phyloP scores from a whole-genome alignment of 2,888 invertebrate genomes.

The Cephalotes varians region DNA sequence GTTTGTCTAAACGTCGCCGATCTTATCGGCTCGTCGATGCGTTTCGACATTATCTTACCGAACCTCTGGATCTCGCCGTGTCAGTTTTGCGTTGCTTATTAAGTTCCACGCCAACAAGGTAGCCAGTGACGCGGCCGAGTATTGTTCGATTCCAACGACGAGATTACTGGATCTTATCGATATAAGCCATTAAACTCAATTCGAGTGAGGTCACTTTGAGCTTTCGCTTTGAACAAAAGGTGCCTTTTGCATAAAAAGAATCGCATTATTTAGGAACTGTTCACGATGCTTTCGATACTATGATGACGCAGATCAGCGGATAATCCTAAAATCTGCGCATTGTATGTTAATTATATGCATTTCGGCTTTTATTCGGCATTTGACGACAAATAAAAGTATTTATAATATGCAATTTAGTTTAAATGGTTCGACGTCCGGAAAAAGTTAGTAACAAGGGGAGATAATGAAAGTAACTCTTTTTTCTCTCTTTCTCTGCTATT shows the following conservation, averaged over 20 bases:
- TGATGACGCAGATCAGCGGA: neutral
- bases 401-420: neutral
- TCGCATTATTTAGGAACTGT: neutral
- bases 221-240: slow-evolving; percentile 16
- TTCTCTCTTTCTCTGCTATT: neutral
- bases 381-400: neutral
- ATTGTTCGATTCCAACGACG: neutral
- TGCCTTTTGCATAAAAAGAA: neutral
- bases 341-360: neutral
- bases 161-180: slow-evolving; percentile 13
- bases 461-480: neutral
- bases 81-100: slow-evolving; percentile 12
- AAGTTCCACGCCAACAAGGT: neutral
- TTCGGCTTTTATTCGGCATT: neutral
- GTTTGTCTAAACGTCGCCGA: slow-evolving; percentile 15
- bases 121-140: neutral
- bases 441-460: neutral
- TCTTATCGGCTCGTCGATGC: slow-evolving; percentile 5
- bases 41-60: neutral
- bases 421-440: neutral
- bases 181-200: neutral
- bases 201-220: neutral
- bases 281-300: neutral
- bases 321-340: neutral
- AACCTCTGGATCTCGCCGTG: neutral